Conservation (phyloP, 2,113 vertebrate genomes). For the Pleuronectes platessa region DNA sequence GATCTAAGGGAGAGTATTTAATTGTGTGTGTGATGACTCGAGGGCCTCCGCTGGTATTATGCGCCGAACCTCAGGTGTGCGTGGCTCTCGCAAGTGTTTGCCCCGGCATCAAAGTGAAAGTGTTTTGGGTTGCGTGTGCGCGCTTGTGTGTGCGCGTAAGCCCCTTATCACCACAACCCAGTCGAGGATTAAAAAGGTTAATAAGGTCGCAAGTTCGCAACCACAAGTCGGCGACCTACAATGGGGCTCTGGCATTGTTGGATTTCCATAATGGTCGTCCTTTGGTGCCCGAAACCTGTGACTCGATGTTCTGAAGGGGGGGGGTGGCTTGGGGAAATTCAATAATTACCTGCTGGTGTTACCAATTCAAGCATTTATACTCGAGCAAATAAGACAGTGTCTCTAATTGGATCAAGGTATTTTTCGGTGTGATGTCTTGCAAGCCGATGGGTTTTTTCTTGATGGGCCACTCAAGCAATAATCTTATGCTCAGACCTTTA, state of each 20-base stretch:
- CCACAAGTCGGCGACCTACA: conserved; percentile 66
- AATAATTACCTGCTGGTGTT: conserved; percentile 73
- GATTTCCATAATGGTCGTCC: conserved; percentile 75
- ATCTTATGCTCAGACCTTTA: too few relatives aligned
- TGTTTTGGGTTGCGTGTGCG: conserved; percentile 31
- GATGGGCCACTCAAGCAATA: too few relatives aligned
- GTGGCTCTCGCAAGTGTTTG: conserved; percentile 55
- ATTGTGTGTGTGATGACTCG: conserved; percentile 72
- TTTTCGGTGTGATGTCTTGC: conserved; percentile 53
- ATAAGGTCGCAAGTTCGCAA: conserved; percentile 78
- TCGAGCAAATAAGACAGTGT: conserved; percentile 56
- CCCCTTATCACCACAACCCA: conserved; percentile 74
- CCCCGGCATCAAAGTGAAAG: conserved; percentile 60
- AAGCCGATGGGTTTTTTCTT: too few relatives aligned
- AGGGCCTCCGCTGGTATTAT: conserved; percentile 67
- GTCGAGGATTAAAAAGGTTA: conserved; percentile 78
- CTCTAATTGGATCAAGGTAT: conserved; percentile 74
- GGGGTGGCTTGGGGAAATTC: conserved; percentile 23
- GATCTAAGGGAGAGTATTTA: conserved; percentile 67
- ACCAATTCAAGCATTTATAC: conserved; percentile 69
- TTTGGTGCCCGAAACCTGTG: conserved; percentile 66
- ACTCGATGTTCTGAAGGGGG: conserved; percentile 52
- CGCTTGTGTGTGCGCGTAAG: conserved; percentile 62
- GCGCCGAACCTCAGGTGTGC: conserved; percentile 65
- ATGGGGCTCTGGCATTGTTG: conserved; percentile 62